phyloP scores from a whole-genome alignment of 2,113 vertebrate species.

The Anoura caudifer region DNA sequence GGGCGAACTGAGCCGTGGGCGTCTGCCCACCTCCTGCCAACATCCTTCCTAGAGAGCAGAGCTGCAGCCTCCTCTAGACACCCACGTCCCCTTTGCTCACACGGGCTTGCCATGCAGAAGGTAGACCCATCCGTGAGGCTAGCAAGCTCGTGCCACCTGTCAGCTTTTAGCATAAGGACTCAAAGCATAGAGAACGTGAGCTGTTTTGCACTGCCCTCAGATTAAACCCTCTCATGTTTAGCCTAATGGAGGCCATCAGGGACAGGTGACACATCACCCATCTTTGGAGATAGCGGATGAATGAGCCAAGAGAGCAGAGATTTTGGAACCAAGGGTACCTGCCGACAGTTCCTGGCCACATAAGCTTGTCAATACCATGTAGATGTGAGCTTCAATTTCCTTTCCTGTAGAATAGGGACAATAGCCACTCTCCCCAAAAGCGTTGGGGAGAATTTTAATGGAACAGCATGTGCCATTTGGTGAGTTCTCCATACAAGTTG shows the following conservation, averaged over 20 bases:
- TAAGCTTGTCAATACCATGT: background rate
- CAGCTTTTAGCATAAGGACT: too few relatives aligned
- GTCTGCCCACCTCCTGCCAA: too few relatives aligned
- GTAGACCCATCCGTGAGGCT: too few relatives aligned
- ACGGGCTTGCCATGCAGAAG: too few relatives aligned
- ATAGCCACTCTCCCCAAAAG: background rate
- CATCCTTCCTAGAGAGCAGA: too few relatives aligned
- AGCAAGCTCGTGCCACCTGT: too few relatives aligned
- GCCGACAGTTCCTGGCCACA: background rate
- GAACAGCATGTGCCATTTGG: background rate
- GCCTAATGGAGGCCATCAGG: background rate
- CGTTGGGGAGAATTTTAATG: background rate
- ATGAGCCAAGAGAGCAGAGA: background rate
- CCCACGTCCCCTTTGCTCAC: too few relatives aligned
- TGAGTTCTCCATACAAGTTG: accelerated
- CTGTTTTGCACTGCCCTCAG: background rate
- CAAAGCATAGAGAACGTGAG: background rate
- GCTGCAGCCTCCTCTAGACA: too few relatives aligned
- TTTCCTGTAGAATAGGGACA: background rate
- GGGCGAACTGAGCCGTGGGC: too few relatives aligned
- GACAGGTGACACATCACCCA: background rate
- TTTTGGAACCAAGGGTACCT: background rate
- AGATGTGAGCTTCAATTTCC: background rate
- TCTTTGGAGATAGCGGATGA: background rate
- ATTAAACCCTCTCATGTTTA: background rate